Conservation (phyloP, 2,797 vertebrate species). For the Channa striata region DNA sequence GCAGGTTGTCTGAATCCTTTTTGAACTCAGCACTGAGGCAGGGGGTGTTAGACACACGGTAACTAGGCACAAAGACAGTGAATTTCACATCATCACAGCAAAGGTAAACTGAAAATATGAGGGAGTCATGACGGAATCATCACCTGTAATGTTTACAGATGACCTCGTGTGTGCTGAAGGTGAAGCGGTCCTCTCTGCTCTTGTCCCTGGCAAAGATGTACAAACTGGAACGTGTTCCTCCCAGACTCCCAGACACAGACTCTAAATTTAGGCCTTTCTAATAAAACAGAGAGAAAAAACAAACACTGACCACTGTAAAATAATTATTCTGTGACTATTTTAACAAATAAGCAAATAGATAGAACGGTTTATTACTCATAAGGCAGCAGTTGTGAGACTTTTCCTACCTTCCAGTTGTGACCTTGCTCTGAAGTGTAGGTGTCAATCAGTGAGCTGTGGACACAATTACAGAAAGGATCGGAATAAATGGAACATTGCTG, state of each 20-base stretch:
- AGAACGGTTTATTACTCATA: no score
- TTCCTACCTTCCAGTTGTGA: conserved; percentile 46
- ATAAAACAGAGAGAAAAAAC: neutral
- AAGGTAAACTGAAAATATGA: neutral
- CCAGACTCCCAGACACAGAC: neutral
- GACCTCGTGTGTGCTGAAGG: conserved; percentile 50
- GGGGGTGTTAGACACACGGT: conserved; percentile 1
- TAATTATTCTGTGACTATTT: no score
- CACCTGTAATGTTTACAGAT: conserved; percentile 55
- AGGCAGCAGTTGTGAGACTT: neutral
- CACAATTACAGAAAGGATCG: neutral
- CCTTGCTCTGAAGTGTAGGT: conserved; percentile 20
- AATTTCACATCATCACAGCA: neutral
- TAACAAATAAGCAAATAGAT: no score
- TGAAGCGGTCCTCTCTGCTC: conserved; percentile 22
- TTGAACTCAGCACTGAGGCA: conserved; percentile 21
- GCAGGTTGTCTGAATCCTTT: conserved; percentile 9
- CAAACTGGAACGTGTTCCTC: conserved; percentile 25
- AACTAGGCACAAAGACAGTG: conserved; percentile 31
- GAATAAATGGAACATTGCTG: neutral
- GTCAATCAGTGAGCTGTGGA: conserved; percentile 48
- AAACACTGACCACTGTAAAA: no score
- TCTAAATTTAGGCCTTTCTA: conserved; percentile 29
- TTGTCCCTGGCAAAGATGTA: conserved; percentile 31
- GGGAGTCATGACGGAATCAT: fast-evolving